Conservation (phyloP, 2,797 vertebrate genomes). For the Lagothrix lagotricha region DNA sequence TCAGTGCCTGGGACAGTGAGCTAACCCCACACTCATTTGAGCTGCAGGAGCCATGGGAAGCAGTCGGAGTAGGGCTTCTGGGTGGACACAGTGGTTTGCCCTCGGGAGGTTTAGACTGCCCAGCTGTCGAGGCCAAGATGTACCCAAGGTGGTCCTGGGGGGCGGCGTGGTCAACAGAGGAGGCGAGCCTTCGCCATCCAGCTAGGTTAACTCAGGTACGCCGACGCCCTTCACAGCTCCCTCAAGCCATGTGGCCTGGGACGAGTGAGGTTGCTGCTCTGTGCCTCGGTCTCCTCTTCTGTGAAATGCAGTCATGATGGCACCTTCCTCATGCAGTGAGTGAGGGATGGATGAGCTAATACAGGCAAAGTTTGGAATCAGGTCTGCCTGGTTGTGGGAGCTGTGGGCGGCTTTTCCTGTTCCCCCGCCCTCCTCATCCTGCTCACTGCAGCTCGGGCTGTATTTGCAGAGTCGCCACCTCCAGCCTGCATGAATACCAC, state of each 20-base stretch:
- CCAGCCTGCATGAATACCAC: fast-evolving
- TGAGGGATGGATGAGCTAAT: background rate
- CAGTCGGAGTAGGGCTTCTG: background rate
- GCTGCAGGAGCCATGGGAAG: background rate
- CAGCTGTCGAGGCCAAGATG: fast-evolving
- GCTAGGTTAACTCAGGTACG: too few relatives aligned
- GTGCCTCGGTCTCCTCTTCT: background rate
- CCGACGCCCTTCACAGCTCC: background rate
- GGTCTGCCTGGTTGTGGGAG: background rate
- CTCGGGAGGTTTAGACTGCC: background rate
- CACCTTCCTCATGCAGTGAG: background rate
- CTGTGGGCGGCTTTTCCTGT: too few relatives aligned
- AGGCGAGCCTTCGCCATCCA: fast-evolving
- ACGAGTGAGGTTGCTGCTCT: background rate
- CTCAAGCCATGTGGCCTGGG: background rate
- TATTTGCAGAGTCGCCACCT: background rate
- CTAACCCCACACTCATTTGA: background rate
- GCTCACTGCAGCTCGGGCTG: background rate
- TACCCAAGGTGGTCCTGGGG: background rate
- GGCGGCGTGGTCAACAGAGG: background rate
- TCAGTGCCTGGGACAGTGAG: fast-evolving
- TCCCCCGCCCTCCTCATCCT: background rate
- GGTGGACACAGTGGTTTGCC: too few relatives aligned
- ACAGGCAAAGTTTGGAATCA: background rate
- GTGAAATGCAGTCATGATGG: background rate